phyloP scores from a whole-genome alignment of 2,113 vertebrate genomes.

The Cyprinodon brontotheroides region DNA sequence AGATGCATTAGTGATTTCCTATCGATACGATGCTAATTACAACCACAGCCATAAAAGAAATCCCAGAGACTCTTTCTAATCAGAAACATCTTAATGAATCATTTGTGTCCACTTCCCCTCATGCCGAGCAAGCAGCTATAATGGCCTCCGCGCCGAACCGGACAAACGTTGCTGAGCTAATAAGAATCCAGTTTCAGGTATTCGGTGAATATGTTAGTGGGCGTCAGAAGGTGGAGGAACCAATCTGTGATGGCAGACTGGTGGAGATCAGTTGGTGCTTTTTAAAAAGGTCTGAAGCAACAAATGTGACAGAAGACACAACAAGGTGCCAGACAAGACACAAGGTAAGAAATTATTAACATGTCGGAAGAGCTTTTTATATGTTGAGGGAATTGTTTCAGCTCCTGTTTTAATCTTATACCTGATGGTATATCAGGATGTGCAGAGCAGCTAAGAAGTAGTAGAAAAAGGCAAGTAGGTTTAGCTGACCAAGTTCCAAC shows the following conservation, averaged over 20 bases:
- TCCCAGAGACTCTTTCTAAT: background rate
- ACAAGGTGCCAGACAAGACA: background rate
- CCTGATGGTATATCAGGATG: background rate
- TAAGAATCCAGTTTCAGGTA: constrained; percentile 68
- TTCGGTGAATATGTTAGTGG: background rate
- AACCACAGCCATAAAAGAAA: background rate
- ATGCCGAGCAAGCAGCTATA: constrained; percentile 32
- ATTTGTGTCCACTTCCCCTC: constrained; percentile 1
- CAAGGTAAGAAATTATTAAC: constrained; percentile 57
- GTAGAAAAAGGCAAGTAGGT: background rate
- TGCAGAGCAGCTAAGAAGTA: background rate
- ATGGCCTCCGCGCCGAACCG: constrained; percentile 38
- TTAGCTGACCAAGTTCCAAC: background rate
- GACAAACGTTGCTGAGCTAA: constrained; percentile 60
- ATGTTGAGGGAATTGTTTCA: background rate
- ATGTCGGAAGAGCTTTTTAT: background rate
- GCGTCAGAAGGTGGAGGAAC: constrained; percentile 45
- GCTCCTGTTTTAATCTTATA: background rate
- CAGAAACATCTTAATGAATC: constrained; percentile 57
- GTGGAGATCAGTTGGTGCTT: background rate
- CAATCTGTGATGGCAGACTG: constrained; percentile 18
- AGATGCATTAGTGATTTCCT: constrained; percentile 36
- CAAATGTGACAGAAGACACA: background rate
- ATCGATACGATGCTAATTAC: constrained; percentile 40
- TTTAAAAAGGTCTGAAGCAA: constrained; percentile 59